phyloP scores from a whole-genome alignment of 2,113 vertebrate genomes.

The Lophochroa leadbeateri region DNA sequence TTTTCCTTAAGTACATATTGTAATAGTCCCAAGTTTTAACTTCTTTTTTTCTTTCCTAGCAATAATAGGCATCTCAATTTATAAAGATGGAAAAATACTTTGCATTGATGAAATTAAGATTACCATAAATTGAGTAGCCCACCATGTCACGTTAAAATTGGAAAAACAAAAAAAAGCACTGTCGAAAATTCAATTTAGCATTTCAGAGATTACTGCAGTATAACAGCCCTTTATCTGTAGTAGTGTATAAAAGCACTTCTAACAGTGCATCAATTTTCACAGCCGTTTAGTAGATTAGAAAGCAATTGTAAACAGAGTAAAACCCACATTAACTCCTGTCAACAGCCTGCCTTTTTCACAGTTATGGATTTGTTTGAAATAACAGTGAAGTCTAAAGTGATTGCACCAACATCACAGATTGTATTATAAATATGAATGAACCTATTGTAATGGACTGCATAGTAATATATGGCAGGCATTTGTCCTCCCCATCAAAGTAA shows the following conservation, averaged over 20 bases:
- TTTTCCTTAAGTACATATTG: neutral
- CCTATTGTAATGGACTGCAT: slow-evolving; percentile 53
- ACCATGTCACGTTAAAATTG: slow-evolving; percentile 61
- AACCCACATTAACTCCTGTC: slow-evolving; percentile 82
- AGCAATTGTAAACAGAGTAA: slow-evolving; percentile 83
- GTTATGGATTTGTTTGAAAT: slow-evolving; percentile 81
- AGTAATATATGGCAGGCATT: slow-evolving; percentile 36
- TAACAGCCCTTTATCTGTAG: slow-evolving; percentile 71
- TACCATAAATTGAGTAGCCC: slow-evolving; percentile 47
- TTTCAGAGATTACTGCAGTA: slow-evolving; percentile 68
- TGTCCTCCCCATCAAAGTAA: slow-evolving; percentile 39
- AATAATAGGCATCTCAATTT: slow-evolving; percentile 43
- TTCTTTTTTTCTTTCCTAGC: neutral
- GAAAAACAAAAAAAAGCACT: slow-evolving; percentile 55
- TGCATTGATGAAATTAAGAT: slow-evolving; percentile 57
- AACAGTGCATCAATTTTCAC: slow-evolving; percentile 82
- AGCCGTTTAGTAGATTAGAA: slow-evolving; percentile 85
- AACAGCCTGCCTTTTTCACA: slow-evolving; percentile 78
- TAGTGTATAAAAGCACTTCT: slow-evolving; percentile 75
- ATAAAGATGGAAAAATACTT: slow-evolving; percentile 42
- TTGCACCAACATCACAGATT: slow-evolving; percentile 71
- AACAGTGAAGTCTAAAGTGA: slow-evolving; percentile 74
- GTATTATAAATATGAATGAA: slow-evolving; percentile 82
- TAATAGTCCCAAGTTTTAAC: neutral
- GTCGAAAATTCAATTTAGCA: slow-evolving; percentile 75